A percentile compares a stretch with the other conserved stretches of the same genome.
Evolutionary conservation across 2,797 vertebrate species (phyloP).

Genomic region (Crocodylus rhombifer): DNA sequence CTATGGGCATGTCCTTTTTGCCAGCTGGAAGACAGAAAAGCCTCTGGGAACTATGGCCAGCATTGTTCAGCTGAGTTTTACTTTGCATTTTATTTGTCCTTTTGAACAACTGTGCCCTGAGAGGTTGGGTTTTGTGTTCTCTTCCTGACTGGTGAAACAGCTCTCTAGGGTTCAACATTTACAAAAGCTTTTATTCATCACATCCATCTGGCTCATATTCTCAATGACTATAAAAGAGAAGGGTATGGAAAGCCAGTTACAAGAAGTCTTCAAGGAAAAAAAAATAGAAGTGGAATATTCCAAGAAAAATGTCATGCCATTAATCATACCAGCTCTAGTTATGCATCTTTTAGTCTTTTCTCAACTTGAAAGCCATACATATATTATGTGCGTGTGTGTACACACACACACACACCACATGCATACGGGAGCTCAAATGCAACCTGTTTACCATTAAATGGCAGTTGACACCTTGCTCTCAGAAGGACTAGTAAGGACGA

Average conservation of each 20-base stretch:
- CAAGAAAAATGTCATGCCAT: neutral
- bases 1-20: neutral
- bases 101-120: neutral
- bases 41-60: neutral
- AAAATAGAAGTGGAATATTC: neutral
- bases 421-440: too few relatives aligned
- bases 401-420: too few relatives aligned
- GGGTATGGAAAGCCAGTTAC: too few relatives aligned
- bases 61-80: neutral
- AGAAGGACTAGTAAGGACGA: too few relatives aligned
- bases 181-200: neutral
- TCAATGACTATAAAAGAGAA: neutral
- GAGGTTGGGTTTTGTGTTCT: neutral
- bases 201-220: slow-evolving; percentile 30
- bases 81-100: neutral
- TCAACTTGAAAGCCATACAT: neutral
- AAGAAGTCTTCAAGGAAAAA: neutral
- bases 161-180: neutral
- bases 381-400: too few relatives aligned
- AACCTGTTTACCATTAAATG: too few relatives aligned
- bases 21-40: neutral
- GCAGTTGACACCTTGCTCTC: too few relatives aligned
- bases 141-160: neutral
- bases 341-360: neutral
- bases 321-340: neutral